Evolutionary conservation across 2,888 invertebrate genomes (phyloP), one percentile per base, ranked within the genome.

Genomic region (Notodonta ziczac): DNA sequence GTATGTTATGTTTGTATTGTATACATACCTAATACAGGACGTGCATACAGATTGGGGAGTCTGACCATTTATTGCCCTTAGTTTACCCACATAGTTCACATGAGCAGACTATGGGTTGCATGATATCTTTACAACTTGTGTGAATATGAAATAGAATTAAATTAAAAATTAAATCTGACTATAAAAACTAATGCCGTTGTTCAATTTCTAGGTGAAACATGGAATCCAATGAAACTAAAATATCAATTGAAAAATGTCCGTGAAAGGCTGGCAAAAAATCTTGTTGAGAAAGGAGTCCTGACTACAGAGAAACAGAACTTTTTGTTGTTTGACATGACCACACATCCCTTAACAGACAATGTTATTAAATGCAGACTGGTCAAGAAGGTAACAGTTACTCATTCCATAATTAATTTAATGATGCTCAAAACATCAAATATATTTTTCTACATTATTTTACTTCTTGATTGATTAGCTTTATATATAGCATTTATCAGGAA

Each of bases 301-400:
- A 99, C 99, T 66, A 99, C 99, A 64, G 99, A 99, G 90, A 99
- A 99, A 94, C 99, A 99, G 93, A 99, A 99, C 91, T 99, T 99
- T 93, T 95, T 99, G 80, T 95, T 99, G 62, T 99, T 99, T 89
- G 99, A 99, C 94, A 99, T 99, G 99, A 99, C 99, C 60, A 99
- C 99, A 78, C 99, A 99, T 95, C 99, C 99, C 51, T 95, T 99
- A 67, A 98, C 98, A 70, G 99, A 99, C 89, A 98, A 98, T 91
- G 96, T 97, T 74, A 97, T 98, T 60, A 99, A 99, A 95, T 97
- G 97, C 82, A 97, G 98, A 80, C 95, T 99, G 83, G 98, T 99
- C 66, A 99, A 99, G 95, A 98, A 98, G 96, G 98, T 98, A 87
- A 67, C 48, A 59, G 35, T 48, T 62, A 52, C 24, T n/a, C 14